These are phyloP conservation scores for Atherix ibis DNA, from an alignment of 2,888 invertebrate species.

Conservation along the genomic window DNA sequence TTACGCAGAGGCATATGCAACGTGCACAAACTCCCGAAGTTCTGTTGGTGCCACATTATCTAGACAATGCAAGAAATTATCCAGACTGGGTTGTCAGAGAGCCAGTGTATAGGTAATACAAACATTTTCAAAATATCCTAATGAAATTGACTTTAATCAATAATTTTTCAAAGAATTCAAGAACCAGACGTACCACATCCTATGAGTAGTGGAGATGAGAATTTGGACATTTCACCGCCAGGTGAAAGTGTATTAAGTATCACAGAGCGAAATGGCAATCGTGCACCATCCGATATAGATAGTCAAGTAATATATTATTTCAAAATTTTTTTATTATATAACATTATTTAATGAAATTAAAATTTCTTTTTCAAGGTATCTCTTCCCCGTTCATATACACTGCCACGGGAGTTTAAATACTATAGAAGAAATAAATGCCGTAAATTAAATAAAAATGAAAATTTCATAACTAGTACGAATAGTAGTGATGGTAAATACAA, in stretches of 20 bases:
- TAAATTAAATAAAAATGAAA: slow-evolving; percentile 45
- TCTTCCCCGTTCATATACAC: slow-evolving; percentile 66
- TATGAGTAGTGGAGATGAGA: slow-evolving; percentile 17
- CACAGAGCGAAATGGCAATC: slow-evolving; percentile 13
- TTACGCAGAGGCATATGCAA: slow-evolving; percentile 28
- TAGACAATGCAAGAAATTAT: slow-evolving; percentile 34
- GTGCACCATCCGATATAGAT: slow-evolving; percentile 50
- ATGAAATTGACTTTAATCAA: no score
- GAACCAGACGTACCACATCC: slow-evolving; percentile 9
- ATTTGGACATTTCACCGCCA: slow-evolving; percentile 16
- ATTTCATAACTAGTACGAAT: slow-evolving; percentile 65
- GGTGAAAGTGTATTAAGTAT: slow-evolving; percentile 16
- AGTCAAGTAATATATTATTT: slow-evolving; percentile 42
- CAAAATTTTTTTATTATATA: background rate
- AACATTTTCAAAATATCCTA: no score
- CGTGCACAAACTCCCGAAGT: slow-evolving; percentile 63
- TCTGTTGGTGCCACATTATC: slow-evolving; percentile 56
- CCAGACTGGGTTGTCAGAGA: slow-evolving; percentile 35
- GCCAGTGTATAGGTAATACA: slow-evolving; percentile 12
- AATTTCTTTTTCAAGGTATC: slow-evolving; percentile 44
- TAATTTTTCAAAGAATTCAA: slow-evolving; percentile 7
- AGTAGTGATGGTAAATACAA: slow-evolving; percentile 58
- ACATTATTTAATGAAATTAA: slow-evolving; percentile 1
- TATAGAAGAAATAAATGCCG: slow-evolving; percentile 42
- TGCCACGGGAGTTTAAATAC: slow-evolving; percentile 74